Percentiles rank a stretch among this genome's conserved stretches.
These are phyloP conservation scores for Oreochromis tanganicae DNA, from an alignment of 2,113 vertebrate genomes.

Conservation along the genomic window DNA sequence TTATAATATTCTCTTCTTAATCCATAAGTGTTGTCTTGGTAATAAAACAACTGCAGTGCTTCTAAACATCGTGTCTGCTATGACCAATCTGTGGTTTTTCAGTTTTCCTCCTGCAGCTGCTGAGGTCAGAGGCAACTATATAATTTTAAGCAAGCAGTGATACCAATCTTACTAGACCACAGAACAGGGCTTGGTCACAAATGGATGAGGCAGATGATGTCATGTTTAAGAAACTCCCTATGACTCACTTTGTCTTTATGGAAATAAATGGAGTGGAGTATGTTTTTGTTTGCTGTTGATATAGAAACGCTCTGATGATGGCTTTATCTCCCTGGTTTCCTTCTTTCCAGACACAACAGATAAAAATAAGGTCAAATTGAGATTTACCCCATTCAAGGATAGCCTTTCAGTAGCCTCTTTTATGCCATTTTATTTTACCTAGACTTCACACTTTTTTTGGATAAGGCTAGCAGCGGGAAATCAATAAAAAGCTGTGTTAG, in stretches of 20 bases:
- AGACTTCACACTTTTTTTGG: background rate
- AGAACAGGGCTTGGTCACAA: background rate
- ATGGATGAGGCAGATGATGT: background rate
- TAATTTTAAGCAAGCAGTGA: background rate
- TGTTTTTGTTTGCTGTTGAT: conserved; percentile 6
- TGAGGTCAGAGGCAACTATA: background rate
- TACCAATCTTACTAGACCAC: background rate
- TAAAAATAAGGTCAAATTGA: conserved; percentile 1
- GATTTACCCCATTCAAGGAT: background rate
- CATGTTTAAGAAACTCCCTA: conserved; percentile 9
- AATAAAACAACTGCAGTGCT: background rate
- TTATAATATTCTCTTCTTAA: background rate
- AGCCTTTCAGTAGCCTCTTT: background rate
- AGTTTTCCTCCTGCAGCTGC: background rate
- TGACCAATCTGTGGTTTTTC: background rate
- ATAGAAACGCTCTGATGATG: conserved; percentile 8
- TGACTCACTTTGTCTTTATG: conserved; percentile 27
- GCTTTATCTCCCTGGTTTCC: background rate
- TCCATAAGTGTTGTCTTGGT: background rate
- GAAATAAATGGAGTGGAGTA: background rate
- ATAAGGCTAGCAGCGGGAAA: background rate
- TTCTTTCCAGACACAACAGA: background rate
- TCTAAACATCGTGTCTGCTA: background rate
- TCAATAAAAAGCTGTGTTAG: background rate
- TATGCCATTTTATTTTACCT: background rate